Evolutionary conservation across 2,888 invertebrate genomes (phyloP).

Genomic region (Scaptodrosophila latifasciaeformis): DNA sequence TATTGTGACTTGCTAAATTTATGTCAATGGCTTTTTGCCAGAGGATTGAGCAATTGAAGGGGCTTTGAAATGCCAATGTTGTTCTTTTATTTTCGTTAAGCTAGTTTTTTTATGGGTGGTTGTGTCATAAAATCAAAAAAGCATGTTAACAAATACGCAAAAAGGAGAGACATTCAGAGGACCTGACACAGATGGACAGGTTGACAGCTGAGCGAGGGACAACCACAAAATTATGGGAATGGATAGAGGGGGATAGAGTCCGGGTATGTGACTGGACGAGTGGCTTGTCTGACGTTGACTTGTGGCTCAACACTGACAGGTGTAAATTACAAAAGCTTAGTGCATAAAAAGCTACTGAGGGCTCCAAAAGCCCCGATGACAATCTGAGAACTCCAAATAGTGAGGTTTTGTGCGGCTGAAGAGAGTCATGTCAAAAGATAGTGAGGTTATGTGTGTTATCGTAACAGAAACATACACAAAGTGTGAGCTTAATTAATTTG

Average conservation of each 20-base stretch:
- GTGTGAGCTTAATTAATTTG: slow-evolving; percentile 65
- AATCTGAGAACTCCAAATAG: no score
- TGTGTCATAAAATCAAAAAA: slow-evolving; percentile 2
- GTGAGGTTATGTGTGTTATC: no score
- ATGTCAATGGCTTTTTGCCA: not conserved
- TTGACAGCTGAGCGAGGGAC: not conserved
- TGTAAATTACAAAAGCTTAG: slow-evolving; percentile 45
- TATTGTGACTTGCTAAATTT: no score
- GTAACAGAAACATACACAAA: no score
- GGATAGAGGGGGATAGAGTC: no score
- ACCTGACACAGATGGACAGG: no score
- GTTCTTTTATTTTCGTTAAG: no score
- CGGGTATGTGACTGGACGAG: not conserved
- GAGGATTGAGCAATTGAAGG: not conserved
- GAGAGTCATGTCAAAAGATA: no score
- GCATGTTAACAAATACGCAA: not conserved
- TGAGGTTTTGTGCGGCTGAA: no score
- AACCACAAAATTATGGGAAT: slow-evolving; percentile 13
- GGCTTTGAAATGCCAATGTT: not conserved
- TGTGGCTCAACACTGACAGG: slow-evolving; percentile 53
- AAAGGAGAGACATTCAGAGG: not conserved
- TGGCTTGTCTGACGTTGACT: slow-evolving; percentile 8
- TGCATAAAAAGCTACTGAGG: slow-evolving; percentile 39
- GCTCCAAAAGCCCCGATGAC: slow-evolving; percentile 15
- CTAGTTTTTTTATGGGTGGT: not conserved